phyloP scores from a whole-genome alignment of 2,113 vertebrate species.

The Carassius auratus region DNA sequence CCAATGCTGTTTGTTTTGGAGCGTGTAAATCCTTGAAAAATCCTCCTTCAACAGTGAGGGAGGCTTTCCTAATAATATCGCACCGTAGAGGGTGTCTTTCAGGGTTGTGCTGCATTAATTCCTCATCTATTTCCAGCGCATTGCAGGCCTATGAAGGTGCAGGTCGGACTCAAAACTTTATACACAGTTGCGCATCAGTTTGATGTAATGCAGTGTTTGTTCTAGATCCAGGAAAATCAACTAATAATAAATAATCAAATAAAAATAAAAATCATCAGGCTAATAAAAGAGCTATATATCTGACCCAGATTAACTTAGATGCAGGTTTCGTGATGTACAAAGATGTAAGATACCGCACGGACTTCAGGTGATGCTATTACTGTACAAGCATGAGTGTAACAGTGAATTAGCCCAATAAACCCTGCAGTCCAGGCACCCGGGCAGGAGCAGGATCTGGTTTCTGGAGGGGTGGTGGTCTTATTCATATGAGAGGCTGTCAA shows the following conservation, averaged over 20 bases:
- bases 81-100: background rate
- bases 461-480: conserved; percentile 27
- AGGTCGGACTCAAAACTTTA: background rate
- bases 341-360: conserved; percentile 51
- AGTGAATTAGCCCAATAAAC: conserved; percentile 61
- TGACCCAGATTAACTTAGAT: conserved; percentile 48
- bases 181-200: background rate
- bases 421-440: conserved; percentile 28
- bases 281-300: conserved; percentile 69
- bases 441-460: conserved; percentile 42
- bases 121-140: conserved; percentile 5
- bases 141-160: background rate
- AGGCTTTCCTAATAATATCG: conserved; percentile 34
- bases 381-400: conserved; percentile 53
- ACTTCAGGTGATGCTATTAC: conserved; percentile 52
- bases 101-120: conserved; percentile 22
- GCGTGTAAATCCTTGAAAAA: conserved; percentile 32
- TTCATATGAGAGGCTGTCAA: conserved; percentile 59
- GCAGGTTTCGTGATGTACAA: conserved; percentile 38
- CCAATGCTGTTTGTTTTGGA: conserved; percentile 38
- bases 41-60: conserved; percentile 2
- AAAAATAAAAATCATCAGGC: too few relatives aligned
- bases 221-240: too few relatives aligned
- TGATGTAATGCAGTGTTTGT: background rate
- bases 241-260: too few relatives aligned